A percentile compares a stretch with the other conserved stretches of the same genome.
phyloP scores from a whole-genome alignment of 2,113 vertebrate genomes.

The Aspidoscelis tigris region DNA sequence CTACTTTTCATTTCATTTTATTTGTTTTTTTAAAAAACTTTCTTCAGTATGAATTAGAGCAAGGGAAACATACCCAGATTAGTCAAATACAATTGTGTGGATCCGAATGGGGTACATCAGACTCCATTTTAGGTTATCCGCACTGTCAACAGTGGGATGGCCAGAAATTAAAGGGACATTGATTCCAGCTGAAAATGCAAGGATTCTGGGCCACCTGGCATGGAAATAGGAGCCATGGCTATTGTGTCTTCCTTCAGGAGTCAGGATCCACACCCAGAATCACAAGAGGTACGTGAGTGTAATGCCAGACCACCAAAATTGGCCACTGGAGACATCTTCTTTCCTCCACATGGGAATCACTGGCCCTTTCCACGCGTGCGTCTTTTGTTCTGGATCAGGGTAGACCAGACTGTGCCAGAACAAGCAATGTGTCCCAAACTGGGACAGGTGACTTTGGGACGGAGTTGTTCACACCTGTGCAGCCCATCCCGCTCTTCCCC shows the following conservation, averaged over 20 bases:
- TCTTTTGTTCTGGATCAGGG: no score
- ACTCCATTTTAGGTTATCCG: fast-evolving
- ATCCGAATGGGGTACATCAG: not conserved
- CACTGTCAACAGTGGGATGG: not conserved
- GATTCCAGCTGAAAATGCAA: not conserved
- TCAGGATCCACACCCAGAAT: not conserved
- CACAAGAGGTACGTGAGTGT: not conserved
- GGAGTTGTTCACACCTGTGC: no score
- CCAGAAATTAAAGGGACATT: not conserved
- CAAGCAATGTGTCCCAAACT: no score
- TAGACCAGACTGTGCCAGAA: no score
- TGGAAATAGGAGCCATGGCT: not conserved
- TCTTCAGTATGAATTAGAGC: not conserved
- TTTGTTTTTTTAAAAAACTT: no score
- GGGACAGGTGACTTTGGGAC: no score
- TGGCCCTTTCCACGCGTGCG: no score
- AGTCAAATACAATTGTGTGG: not conserved
- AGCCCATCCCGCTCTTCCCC: no score
- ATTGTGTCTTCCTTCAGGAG: not conserved
- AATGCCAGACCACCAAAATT: not conserved
- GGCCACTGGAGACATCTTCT: not conserved
- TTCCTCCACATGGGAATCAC: not conserved
- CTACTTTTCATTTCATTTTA: not conserved
- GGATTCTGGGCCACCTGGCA: not conserved
- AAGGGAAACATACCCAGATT: not conserved